Base-by-base conservation (phyloP, 2,888 invertebrate genomes). In the Oxytorus armatus region DNA sequence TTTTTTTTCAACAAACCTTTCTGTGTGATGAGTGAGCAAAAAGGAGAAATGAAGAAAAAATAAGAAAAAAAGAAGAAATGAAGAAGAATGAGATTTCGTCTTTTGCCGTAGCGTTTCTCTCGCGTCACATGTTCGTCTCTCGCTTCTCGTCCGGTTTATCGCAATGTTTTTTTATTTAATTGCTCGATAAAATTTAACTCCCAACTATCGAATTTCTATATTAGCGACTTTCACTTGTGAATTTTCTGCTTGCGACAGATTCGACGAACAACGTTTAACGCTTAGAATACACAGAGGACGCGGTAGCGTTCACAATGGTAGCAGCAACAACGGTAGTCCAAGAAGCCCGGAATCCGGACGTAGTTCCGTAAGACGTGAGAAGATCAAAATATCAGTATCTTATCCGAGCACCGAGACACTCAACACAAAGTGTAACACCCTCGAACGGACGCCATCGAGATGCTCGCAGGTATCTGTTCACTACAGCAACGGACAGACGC, bases 251-350 rank as follows among this genome's bases (percentile, higher is more conserved):
- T 95, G 76, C 92, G 95, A 93, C 87, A 95, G 97, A 25, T 97
- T 97, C 90, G 97, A 97, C 86, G 97, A 97, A 90, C 97, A 97
- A 91, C 95, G 97, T n/a, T 93, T 98, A 42, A 98, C 98, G 0
- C 92, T 98, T 79, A 94, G 98, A 84, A 98, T 98, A 86, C 98
- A 98, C 92, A 94, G 98, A 0, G 98, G 98, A 0, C 93, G 96
- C 0, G 95, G 96, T 0, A 96, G 95, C 1, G 93, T 93, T 39
- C 89, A 91, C 81, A 91, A 91, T 77, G 90, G 91, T 57, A 91
- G 89, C 78, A 91, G 90, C 85, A 92, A 90, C 84, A 82, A 82
- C 72, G 89, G 88, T 3, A 90, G 88, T 69, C 88, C 88, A 18
- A 85, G 88, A 36, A 89, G 90, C 44, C 90, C 90, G 8, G 89